phyloP scores from a whole-genome alignment of 2,888 invertebrate species.

The Morpho achilles region DNA sequence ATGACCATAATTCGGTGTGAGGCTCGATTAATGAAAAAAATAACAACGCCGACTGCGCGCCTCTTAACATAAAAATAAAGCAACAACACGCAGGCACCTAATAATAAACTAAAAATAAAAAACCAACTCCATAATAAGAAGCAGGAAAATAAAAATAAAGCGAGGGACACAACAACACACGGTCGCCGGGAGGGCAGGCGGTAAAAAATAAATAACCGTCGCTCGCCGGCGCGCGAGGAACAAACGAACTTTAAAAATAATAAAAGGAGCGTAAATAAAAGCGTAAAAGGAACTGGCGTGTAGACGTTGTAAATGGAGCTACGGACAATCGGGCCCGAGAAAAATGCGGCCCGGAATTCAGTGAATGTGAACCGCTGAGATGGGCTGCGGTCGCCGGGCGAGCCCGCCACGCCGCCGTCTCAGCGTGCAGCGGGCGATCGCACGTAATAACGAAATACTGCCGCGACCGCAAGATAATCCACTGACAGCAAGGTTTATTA shows the following conservation, averaged over 20 bases:
- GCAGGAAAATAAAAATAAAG: constrained; percentile 78
- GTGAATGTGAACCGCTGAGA: constrained; percentile 66
- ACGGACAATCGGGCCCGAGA: constrained; percentile 74
- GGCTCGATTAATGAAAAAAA: constrained; percentile 69
- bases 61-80: constrained; percentile 78
- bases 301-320: constrained; percentile 78
- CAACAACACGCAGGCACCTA: constrained; percentile 76
- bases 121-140: constrained; percentile 76
- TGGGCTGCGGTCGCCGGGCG: constrained; percentile 46
- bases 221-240: constrained; percentile 75
- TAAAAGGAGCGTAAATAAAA: constrained; percentile 79
- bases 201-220: constrained; percentile 76
- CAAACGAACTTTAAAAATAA: constrained; percentile 78
- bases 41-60: constrained; percentile 59
- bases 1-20: constrained; percentile 78
- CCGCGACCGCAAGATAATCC: constrained; percentile 46
- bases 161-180: constrained; percentile 77
- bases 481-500: constrained; percentile 21
- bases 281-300: constrained; percentile 79
- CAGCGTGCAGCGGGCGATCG: constrained; percentile 54
- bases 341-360: constrained; percentile 74
- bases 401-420: constrained; percentile 42
- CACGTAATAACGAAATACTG: constrained; percentile 64
- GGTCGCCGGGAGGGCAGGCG: constrained; percentile 76
- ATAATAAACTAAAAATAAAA: constrained; percentile 67